phyloP scores from a whole-genome alignment of 35 echinoderm and acorn worm genomes.

The Amphiura filiformis region DNA sequence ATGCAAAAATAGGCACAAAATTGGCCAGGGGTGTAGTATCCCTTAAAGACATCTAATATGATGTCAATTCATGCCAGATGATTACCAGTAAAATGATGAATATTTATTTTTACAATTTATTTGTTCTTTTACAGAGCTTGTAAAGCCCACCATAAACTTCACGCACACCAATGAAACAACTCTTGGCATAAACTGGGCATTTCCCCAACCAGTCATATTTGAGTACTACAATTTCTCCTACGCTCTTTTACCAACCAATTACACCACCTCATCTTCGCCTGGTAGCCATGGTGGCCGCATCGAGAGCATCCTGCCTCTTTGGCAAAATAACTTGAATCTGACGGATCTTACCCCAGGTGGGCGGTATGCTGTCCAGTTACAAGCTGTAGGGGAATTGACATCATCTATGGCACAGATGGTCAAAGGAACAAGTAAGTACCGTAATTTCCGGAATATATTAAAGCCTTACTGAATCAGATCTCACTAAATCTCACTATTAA shows the following conservation, averaged over 20 bases:
- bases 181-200: background rate
- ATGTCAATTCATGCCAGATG: too few species aligned
- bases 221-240: background rate
- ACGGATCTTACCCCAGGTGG: background rate
- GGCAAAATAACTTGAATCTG: background rate
- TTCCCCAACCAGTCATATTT: background rate
- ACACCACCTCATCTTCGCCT: background rate
- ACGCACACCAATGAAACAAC: background rate
- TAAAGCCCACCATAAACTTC: too few species aligned
- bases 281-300: background rate
- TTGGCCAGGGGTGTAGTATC: too few species aligned
- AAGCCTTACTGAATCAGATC: too few species aligned
- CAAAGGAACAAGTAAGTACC: background rate
- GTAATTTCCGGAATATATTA: too few species aligned
- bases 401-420: background rate
- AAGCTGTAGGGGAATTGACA: background rate
- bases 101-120: too few species aligned
- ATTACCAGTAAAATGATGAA: too few species aligned
- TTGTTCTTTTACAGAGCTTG: too few species aligned
- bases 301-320: background rate
- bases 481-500: too few species aligned
- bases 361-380: background rate
- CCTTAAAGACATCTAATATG: too few species aligned
- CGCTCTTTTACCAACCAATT: background rate
- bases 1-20: too few species aligned